phyloP scores from a whole-genome alignment of 2,113 vertebrate species.

The Barbus barbus region DNA sequence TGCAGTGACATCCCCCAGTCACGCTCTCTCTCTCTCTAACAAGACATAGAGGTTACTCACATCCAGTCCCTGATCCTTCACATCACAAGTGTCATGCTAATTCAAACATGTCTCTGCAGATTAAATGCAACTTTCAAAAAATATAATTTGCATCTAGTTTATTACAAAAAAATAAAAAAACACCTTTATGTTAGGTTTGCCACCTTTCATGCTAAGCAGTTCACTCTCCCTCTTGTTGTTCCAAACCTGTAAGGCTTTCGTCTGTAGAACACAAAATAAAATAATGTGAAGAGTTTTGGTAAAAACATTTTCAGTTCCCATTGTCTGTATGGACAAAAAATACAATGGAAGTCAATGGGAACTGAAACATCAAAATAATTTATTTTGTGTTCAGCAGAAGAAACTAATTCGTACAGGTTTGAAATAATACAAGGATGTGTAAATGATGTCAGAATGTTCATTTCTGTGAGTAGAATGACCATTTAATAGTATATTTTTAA shows the following conservation, averaged over 20 bases:
- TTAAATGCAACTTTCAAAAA: background rate
- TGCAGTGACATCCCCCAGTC: constrained; percentile 29
- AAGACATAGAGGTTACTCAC: constrained; percentile 59
- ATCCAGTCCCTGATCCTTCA: constrained; percentile 11
- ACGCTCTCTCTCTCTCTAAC: constrained; percentile 44
- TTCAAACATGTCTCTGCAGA: background rate
- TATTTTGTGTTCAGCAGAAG: background rate
- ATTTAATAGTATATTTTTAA: too few relatives aligned
- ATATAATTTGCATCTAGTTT: background rate
- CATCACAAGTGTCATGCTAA: background rate
- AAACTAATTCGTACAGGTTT: background rate
- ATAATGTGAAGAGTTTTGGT: background rate
- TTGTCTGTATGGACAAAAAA: background rate
- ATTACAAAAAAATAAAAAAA: background rate
- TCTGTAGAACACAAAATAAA: background rate
- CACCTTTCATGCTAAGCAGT: background rate
- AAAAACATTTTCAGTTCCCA: background rate
- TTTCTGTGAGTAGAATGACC: too few relatives aligned
- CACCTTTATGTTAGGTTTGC: background rate
- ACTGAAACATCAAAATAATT: background rate
- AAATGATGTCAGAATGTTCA: background rate
- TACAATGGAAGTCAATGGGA: background rate
- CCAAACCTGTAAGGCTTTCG: background rate
- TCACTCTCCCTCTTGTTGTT: background rate
- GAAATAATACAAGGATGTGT: background rate